Percentiles rank a stretch among this genome's conserved stretches.
Conservation (phyloP, 1,140 invertebrate species). For the Euura saliciscinereae region DNA sequence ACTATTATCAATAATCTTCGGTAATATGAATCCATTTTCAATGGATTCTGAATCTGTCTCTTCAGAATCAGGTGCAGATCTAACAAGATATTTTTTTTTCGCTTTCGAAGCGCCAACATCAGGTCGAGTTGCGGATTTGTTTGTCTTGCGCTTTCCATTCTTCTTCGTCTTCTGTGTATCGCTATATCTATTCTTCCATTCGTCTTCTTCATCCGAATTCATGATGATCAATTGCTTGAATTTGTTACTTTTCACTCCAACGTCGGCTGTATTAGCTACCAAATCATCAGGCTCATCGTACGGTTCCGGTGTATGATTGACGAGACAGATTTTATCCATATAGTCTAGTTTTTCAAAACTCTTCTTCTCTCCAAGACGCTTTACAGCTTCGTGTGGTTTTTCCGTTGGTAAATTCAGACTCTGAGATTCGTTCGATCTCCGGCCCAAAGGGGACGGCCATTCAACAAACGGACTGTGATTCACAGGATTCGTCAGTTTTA, state of each 20-base stretch:
- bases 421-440: neutral
- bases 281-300: neutral
- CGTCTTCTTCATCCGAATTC: neutral
- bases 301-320: neutral
- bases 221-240: neutral
- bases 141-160: too few relatives aligned
- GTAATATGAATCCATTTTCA: too few relatives aligned
- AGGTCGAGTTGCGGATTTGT: too few relatives aligned
- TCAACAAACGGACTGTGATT: neutral
- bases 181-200: neutral
- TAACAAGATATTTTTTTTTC: too few relatives aligned
- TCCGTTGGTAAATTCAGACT: neutral
- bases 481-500: neutral
- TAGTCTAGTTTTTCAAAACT: neutral
- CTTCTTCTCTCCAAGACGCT: neutral
- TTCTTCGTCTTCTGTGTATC: neutral
- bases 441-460: neutral
- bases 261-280: neutral
- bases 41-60: too few relatives aligned
- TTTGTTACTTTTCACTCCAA: neutral
- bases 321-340: neutral
- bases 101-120: too few relatives aligned
- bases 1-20: too few relatives aligned
- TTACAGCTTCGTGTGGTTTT: neutral
- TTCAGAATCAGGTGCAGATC: too few relatives aligned